phyloP scores from a whole-genome alignment of 2,113 vertebrate genomes.

The Prionailurus viverrinus region DNA sequence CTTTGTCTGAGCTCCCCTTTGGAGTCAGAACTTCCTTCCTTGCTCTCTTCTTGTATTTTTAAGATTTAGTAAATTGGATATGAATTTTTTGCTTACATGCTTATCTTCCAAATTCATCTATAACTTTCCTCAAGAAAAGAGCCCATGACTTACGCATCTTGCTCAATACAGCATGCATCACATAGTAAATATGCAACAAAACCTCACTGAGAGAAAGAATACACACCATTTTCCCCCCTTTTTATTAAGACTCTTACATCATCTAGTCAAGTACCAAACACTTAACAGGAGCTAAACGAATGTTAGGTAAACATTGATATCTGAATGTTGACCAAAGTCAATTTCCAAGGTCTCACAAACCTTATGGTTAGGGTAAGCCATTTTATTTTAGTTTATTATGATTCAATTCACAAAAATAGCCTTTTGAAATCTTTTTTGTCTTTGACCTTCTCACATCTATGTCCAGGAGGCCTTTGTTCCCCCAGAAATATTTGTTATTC shows the following conservation, averaged over 20 bases:
- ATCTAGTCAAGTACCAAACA: neutral
- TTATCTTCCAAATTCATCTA: constrained; percentile 4
- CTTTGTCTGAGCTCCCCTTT: neutral
- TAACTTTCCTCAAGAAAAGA: constrained; percentile 13
- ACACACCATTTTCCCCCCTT: neutral
- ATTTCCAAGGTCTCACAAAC: constrained; percentile 3
- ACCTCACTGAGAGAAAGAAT: neutral
- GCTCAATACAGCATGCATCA: neutral
- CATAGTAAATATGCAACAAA: neutral
- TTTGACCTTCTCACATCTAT: constrained; percentile 41
- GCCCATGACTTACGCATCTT: constrained; percentile 9
- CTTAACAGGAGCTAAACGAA: neutral
- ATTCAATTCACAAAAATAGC: neutral
- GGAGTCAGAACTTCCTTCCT: neutral
- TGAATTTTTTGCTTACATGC: neutral
- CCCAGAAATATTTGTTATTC: constrained; percentile 52
- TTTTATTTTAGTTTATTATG: neutral
- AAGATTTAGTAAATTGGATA: constrained; percentile 29
- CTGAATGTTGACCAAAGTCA: constrained; percentile 11
- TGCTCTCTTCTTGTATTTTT: neutral
- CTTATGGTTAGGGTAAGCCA: neutral
- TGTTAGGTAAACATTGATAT: constrained; percentile 21
- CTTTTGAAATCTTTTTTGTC: neutral
- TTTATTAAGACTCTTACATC: neutral
- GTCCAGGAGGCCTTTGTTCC: constrained; percentile 42